phyloP scores from a whole-genome alignment of 2,113 vertebrate species.

The Ceuthmochares aereus region DNA sequence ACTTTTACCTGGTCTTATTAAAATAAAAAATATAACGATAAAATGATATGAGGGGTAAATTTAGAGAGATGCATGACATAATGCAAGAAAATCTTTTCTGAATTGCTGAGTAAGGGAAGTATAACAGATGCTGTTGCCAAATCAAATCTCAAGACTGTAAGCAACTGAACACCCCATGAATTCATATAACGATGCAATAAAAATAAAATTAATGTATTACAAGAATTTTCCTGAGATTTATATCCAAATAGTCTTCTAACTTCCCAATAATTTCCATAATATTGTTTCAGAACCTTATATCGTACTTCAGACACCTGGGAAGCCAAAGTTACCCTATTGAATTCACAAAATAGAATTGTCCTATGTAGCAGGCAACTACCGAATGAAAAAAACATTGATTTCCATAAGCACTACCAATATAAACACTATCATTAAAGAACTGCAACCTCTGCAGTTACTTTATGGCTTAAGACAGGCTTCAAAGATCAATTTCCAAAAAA shows the following conservation, averaged over 20 bases:
- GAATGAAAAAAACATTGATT: neutral
- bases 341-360: neutral
- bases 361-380: neutral
- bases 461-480: neutral
- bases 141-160: neutral
- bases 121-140: neutral
- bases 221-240: neutral
- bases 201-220: neutral
- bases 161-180: neutral
- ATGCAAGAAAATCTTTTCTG: neutral
- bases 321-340: neutral
- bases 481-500: neutral
- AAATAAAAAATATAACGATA: neutral
- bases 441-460: neutral
- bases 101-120: neutral
- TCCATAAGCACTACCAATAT: neutral
- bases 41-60: neutral
- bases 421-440: neutral
- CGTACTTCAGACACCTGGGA: neutral
- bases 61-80: neutral
- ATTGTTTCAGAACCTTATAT: neutral
- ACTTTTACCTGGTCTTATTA: neutral
- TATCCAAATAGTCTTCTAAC: neutral
- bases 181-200: neutral
- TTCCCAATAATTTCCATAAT: neutral